Base-by-base conservation (phyloP, 2,797 vertebrate species). In the Podargus strigoides region DNA sequence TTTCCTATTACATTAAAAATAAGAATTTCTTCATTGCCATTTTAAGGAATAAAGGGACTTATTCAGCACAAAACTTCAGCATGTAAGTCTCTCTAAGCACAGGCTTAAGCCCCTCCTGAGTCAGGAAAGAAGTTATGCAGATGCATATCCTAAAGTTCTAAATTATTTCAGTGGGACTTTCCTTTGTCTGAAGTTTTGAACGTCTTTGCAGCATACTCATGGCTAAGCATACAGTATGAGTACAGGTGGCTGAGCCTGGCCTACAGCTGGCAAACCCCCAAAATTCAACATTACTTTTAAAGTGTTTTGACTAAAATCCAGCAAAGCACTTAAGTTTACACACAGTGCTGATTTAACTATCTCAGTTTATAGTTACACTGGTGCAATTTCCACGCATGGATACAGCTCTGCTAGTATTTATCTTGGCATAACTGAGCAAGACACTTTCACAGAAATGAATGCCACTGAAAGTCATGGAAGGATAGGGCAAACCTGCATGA, bases 251-350 rank as follows among this genome's bases (percentile, higher is more conserved):
- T 87, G 49, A 72, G 28, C 80, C 41, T 77, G 81, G 64, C 76
- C 46, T 55, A 94, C 18, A 80, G 50, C 53, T 93, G 92, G 93
- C 93, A 80, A 26, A 72, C 93, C 64, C 0, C 0, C 84, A 83
- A 80, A 89, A 89, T 68, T 75, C 55, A 78, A 95, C 73, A 85
- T 87, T 89, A 60, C 74, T 70, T 94, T 80, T 85, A 64, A 94
- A 87, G 87, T 62, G 78, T 81, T 95, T 95, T 97, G 94, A 95
- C 81, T 87, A 77, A 95, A 95, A 91, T 94, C 95, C 95, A 93
- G 81, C 42, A 78, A 92, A 95, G 78, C 69, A 89, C 92, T 95
- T 95, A 89, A 26, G 60, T 87, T 73, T 89, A 72, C 76, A 89
- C 42, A 50, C 41, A 80, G 70, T 72, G 88, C 93, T 89, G 94